These are phyloP conservation scores for Holocentrus rufus DNA, from an alignment of 2,797 vertebrate species.

Conservation along the genomic window DNA sequence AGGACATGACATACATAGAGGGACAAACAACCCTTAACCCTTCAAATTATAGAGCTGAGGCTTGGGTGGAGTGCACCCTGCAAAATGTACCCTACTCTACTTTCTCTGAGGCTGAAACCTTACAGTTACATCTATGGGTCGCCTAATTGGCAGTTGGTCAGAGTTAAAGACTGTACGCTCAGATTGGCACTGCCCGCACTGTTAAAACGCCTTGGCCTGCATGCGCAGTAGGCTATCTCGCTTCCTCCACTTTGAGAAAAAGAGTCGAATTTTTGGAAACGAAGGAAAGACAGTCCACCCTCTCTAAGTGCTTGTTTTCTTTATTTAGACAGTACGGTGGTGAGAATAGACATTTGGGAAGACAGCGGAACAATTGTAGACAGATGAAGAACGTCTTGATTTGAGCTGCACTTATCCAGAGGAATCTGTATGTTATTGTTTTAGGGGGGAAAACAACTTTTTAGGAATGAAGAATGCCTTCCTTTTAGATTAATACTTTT, in stretches of 20 bases:
- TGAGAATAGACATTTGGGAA: not conserved
- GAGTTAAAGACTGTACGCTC: constrained; percentile 73
- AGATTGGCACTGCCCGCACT: constrained; percentile 63
- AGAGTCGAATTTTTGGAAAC: not conserved
- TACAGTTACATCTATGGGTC: constrained; percentile 64
- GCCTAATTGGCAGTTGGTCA: constrained; percentile 82
- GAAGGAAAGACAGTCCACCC: not conserved
- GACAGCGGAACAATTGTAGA: not conserved
- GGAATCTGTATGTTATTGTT: no score
- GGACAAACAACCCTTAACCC: constrained; percentile 72
- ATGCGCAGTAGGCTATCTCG: constrained; percentile 33
- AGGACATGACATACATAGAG: constrained; percentile 65
- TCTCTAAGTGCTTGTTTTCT: not conserved
- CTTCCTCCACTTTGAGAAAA: constrained; percentile 25
- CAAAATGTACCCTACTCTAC: constrained; percentile 73
- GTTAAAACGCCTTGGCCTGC: constrained; percentile 41
- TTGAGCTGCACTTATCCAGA: no score
- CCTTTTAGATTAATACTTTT: no score
- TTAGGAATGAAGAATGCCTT: no score
- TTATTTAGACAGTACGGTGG: not conserved
- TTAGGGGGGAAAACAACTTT: no score
- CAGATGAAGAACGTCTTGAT: not conserved
- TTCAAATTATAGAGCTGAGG: constrained; percentile 80
- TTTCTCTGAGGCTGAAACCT: constrained; percentile 66
- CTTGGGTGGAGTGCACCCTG: constrained; percentile 77